Base-by-base conservation (phyloP, 2,113 vertebrate species). In the Oncorhynchus nerka region DNA sequence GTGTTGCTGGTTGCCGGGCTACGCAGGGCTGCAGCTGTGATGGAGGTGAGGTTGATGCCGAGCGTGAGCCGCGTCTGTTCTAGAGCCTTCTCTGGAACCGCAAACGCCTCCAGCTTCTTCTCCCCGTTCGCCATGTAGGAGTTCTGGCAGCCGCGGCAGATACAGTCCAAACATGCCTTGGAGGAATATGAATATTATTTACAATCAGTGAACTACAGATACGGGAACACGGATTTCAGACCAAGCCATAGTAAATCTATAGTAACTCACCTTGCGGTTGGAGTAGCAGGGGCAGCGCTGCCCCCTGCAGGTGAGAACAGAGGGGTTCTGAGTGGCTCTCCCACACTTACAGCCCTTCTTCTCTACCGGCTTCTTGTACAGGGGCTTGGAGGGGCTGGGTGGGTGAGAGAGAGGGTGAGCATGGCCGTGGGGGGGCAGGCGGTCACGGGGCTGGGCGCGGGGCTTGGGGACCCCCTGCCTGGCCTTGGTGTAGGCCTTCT, bases 71-170 rank as follows among this genome's bases (percentile, higher is more conserved):
- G 90, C 68, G 97, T 99, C 94, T 99, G 98, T 90, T 99, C 98
- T 93, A 99, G 94, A 80, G 98, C 98, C 91, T 99, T 99, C 93
- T 99, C 98, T 24, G 98, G 98, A 88, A 99, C 98, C 3, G 98
- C 98, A 86, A 99, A 99, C 70, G 98, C 98, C 93, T 99, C 98
- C 92, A 99, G 93, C 93, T 99, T 99, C 93, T 99, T 99, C 94
- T 99, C 98, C 22, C 98, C 98, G 16, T 99, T 99, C 88, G 98
- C 98, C 98, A 99, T 99, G 92, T 99, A 99, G 7, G 98, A 99
- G 94, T 99, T 99, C 96, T 99, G 98, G 93, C 98, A 99, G 91
- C 98, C 98, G 68, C 98, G 96, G 93, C 98, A 99, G 94, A 99
- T 98, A 85, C 98, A 99, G 93, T 99, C 97, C 93, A 99, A 94